Evolutionary conservation across 2,797 vertebrate species (phyloP).

Genomic region (Ctenochaetus hawaiiensis): DNA sequence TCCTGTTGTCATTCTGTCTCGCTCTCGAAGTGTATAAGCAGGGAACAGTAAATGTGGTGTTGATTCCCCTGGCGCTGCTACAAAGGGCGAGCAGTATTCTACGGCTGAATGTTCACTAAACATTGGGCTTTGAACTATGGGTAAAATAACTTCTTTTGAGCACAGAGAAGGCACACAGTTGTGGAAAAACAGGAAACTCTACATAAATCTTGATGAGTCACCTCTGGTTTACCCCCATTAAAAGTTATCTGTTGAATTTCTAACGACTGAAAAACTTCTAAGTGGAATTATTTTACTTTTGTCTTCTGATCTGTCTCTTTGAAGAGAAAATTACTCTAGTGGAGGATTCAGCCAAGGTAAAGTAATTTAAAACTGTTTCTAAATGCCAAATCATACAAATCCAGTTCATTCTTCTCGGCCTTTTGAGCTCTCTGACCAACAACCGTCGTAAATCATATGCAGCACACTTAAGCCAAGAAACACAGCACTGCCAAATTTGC

Average conservation of each 20-base stretch:
- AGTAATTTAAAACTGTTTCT: slow-evolving; percentile 41
- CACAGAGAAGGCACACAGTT: not conserved
- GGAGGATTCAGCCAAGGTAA: slow-evolving; percentile 25
- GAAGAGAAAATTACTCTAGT: slow-evolving; percentile 23
- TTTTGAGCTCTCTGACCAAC: slow-evolving; percentile 39
- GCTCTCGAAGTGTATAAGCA: slow-evolving; percentile 44
- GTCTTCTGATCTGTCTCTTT: slow-evolving; percentile 17
- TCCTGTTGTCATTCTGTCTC: not conserved
- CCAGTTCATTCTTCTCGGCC: slow-evolving; percentile 40
- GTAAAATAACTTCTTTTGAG: slow-evolving; percentile 16
- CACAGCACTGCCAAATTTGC: slow-evolving; percentile 31
- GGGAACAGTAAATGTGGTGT: slow-evolving; percentile 48
- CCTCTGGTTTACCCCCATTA: slow-evolving; percentile 29
- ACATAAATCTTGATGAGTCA: slow-evolving; percentile 20
- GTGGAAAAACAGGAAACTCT: slow-evolving; percentile 40
- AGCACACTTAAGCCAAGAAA: slow-evolving; percentile 49
- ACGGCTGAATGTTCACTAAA: slow-evolving; percentile 11
- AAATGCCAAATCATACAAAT: slow-evolving; percentile 59
- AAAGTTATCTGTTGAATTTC: slow-evolving; percentile 26
- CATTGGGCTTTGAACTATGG: not conserved
- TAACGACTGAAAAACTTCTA: slow-evolving; percentile 10
- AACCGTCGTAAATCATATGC: slow-evolving; percentile 16
- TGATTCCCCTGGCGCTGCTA: slow-evolving; percentile 36
- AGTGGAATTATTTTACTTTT: slow-evolving; percentile 18
- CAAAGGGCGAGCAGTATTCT: slow-evolving; percentile 24